phyloP scores from a whole-genome alignment of 1,140 invertebrate genomes.

The Papilio polytes region DNA sequence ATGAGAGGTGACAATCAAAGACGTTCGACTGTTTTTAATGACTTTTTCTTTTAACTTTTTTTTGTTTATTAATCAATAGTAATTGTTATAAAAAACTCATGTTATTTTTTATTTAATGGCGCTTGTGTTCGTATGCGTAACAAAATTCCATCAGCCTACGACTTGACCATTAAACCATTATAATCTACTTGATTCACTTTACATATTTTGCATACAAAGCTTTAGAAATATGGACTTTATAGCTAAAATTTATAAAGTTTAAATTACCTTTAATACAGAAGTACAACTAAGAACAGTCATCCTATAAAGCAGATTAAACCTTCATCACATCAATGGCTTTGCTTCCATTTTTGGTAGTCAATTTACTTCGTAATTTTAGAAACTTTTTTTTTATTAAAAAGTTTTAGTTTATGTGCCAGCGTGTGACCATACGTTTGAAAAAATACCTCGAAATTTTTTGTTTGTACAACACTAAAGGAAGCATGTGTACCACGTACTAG shows the following conservation, averaged over 20 bases:
- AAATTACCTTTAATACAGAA: not conserved
- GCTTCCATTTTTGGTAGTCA: constrained; percentile 42
- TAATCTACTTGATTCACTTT: constrained; percentile 1
- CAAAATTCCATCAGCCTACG: constrained; percentile 33
- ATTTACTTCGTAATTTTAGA: constrained; percentile 23
- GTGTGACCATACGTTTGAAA: not conserved
- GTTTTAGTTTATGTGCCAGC: not conserved
- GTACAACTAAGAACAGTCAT: not conserved
- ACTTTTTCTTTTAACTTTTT: not conserved
- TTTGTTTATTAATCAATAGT: not conserved
- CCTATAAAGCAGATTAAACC: constrained; percentile 42
- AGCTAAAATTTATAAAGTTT: not conserved
- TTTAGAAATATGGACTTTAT: not conserved
- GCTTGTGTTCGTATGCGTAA: not conserved
- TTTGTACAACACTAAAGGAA: too few relatives aligned
- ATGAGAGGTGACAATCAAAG: not conserved
- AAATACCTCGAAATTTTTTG: not conserved
- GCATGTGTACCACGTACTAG: too few relatives aligned
- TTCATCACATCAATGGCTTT: constrained; percentile 42
- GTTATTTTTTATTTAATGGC: not conserved
- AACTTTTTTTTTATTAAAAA: constrained; percentile 7
- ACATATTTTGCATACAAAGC: not conserved
- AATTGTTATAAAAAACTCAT: too few relatives aligned
- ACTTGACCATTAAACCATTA: constrained; percentile 4
- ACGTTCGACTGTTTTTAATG: not conserved